Percentiles rank a stretch among this genome's conserved stretches.
These are phyloP conservation scores for Drosophila kanapiae DNA, from an alignment of 1,140 invertebrate species.

Conservation along the genomic window DNA sequence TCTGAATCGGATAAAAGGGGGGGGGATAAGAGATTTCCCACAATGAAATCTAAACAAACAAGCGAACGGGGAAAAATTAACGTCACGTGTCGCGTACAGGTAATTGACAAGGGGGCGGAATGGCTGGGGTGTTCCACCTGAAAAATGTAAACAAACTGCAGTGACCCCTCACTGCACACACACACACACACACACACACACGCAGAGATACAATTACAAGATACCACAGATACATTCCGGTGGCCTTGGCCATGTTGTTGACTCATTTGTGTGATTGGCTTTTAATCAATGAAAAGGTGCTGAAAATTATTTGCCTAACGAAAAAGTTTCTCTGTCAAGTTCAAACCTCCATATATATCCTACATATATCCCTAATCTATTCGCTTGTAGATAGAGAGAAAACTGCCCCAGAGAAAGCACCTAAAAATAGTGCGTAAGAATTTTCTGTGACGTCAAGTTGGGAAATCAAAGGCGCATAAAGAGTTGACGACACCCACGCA, in stretches of 20 bases:
- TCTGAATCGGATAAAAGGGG: background rate
- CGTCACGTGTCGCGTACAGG: slow-evolving; percentile 65
- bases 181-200: slow-evolving; percentile 17
- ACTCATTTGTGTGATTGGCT: slow-evolving; percentile 54
- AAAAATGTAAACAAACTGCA: slow-evolving; percentile 61
- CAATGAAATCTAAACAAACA: slow-evolving; percentile 7
- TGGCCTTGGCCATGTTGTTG: slow-evolving; percentile 50
- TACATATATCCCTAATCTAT: slow-evolving; percentile 11
- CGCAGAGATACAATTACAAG: slow-evolving; percentile 24
- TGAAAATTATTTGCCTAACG: slow-evolving; percentile 18
- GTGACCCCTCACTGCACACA: slow-evolving; percentile 22
- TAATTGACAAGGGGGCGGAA: slow-evolving; percentile 29
- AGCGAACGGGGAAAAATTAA: slow-evolving; percentile 29
- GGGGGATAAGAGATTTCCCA: slow-evolving; percentile 14
- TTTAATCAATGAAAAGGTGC: slow-evolving; percentile 49
- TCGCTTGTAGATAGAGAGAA: slow-evolving; percentile 1
- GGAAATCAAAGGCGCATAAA: slow-evolving; percentile 37
- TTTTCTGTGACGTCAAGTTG: slow-evolving; percentile 58
- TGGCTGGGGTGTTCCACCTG: slow-evolving; percentile 31
- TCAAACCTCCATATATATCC: slow-evolving; percentile 31
- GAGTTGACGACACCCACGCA: slow-evolving; percentile 43
- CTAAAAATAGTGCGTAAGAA: slow-evolving; percentile 40
- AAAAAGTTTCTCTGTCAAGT: slow-evolving; percentile 55
- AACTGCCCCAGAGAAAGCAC: background rate
- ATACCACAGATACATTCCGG: slow-evolving; percentile 34